These are phyloP conservation scores for Corythornis cristatus DNA, from an alignment of 2,113 vertebrate species.

Conservation along the genomic window DNA sequence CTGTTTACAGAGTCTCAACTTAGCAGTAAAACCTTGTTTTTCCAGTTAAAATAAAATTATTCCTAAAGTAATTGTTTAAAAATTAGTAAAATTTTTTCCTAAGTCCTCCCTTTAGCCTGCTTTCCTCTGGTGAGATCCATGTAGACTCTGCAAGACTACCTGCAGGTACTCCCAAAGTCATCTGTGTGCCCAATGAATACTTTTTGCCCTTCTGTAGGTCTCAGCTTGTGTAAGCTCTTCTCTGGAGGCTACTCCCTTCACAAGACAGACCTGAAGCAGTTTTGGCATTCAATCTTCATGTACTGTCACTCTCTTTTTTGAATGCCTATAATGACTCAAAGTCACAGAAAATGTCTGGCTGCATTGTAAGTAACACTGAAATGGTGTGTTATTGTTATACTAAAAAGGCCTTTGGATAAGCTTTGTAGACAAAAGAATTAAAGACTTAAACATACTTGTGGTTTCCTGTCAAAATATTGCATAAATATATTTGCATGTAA, in stretches of 20 bases:
- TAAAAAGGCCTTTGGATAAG: not conserved
- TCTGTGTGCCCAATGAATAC: rapidly evolving
- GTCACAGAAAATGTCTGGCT: not conserved
- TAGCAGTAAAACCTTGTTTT: not conserved
- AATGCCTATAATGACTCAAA: not conserved
- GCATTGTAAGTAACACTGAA: not conserved
- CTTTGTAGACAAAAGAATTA: not conserved
- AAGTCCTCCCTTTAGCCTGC: not conserved
- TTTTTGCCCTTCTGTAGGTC: not conserved
- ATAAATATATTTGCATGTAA: not conserved
- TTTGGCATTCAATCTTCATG: not conserved
- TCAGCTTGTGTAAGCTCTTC: not conserved
- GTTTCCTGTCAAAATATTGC: not conserved
- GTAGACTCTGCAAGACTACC: not conserved
- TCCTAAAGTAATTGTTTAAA: not conserved
- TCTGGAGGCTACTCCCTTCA: not conserved
- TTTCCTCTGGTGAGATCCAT: not conserved
- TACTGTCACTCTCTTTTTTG: not conserved
- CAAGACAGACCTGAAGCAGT: not conserved
- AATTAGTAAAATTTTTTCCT: not conserved
- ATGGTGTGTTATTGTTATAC: rapidly evolving
- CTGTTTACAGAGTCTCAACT: not conserved
- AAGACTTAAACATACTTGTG: not conserved
- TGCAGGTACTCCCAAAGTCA: not conserved
- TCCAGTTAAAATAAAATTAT: not conserved